Evolutionary conservation across 2,888 invertebrate species (phyloP).

Genomic region (Ditylenchus weischeri): DNA sequence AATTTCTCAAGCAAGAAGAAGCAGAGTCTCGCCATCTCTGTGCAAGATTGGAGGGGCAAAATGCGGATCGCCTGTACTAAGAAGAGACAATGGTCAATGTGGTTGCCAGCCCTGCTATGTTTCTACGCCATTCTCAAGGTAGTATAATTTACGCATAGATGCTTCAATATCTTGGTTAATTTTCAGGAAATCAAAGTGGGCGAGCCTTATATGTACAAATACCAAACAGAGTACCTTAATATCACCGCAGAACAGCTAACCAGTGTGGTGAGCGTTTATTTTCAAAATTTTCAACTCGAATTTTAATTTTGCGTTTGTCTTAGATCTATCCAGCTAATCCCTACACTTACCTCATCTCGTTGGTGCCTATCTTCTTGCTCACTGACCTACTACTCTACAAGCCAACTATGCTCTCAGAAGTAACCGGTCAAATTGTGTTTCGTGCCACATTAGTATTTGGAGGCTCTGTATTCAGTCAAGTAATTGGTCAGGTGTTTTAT

Average conservation of each 20-base stretch:
- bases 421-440: slow-evolving; percentile 39
- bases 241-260: slow-evolving; percentile 34
- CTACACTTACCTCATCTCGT: slow-evolving; percentile 33
- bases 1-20: no score
- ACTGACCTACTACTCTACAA: slow-evolving; percentile 41
- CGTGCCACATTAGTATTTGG: slow-evolving; percentile 38
- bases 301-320: slow-evolving; percentile 12
- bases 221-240: slow-evolving; percentile 41
- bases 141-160: no score
- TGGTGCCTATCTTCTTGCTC: slow-evolving; percentile 38
- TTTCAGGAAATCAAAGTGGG: slow-evolving; percentile 37
- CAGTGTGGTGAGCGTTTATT: slow-evolving; percentile 27
- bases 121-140: slow-evolving; percentile 23
- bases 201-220: slow-evolving; percentile 35
- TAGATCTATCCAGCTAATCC: slow-evolving; percentile 38
- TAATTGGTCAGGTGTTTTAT: slow-evolving; percentile 29
- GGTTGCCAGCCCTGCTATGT: slow-evolving; percentile 18
- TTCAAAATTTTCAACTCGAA: background rate
- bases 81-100: slow-evolving; percentile 1
- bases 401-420: slow-evolving; percentile 40
- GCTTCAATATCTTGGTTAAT: no score
- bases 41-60: no score
- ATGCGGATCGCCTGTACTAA: no score
- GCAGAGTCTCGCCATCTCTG: no score
- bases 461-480: slow-evolving; percentile 29